phyloP scores from a whole-genome alignment of 2,797 vertebrate genomes.

The Dromococcyx pavoninus region DNA sequence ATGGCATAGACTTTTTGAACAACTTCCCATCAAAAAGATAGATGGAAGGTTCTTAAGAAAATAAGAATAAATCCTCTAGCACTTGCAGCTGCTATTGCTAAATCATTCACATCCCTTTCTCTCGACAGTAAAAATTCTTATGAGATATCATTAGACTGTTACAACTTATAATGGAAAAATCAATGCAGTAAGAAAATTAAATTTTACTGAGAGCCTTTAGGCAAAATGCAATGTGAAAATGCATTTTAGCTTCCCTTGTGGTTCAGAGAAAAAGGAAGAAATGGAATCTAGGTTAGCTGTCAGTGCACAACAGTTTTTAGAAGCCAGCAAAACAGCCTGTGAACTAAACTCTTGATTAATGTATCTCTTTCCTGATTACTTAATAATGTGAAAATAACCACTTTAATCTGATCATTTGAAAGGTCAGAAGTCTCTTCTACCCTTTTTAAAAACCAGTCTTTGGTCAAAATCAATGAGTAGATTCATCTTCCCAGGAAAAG shows the following conservation, averaged over 20 bases:
- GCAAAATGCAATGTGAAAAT: slow-evolving; percentile 94
- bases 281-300: slow-evolving; percentile 81
- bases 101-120: slow-evolving; percentile 75
- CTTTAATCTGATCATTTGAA: slow-evolving; percentile 88
- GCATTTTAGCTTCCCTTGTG: slow-evolving; percentile 88
- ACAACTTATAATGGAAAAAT: slow-evolving; percentile 88
- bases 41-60: slow-evolving; percentile 28
- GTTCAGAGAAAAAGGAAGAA: slow-evolving; percentile 79
- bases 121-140: slow-evolving; percentile 80
- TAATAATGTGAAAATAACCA: slow-evolving; percentile 86
- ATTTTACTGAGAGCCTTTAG: slow-evolving; percentile 96
- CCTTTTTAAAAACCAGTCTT: slow-evolving; percentile 79
- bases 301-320: slow-evolving; percentile 73
- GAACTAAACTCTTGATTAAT: slow-evolving; percentile 82
- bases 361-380: slow-evolving; percentile 84
- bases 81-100: slow-evolving; percentile 64
- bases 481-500: slow-evolving; percentile 73
- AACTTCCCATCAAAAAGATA: slow-evolving; percentile 7
- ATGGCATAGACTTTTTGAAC: not conserved
- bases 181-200: slow-evolving; percentile 95
- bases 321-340: slow-evolving; percentile 66
- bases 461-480: slow-evolving; percentile 80
- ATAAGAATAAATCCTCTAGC: slow-evolving; percentile 41
- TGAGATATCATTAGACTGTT: slow-evolving; percentile 86
- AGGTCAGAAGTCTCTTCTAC: slow-evolving; percentile 86